A percentile compares a stretch with the other conserved stretches of the same genome.
phyloP scores from a whole-genome alignment of 1,140 invertebrate species.

The Copidosoma floridanum region DNA sequence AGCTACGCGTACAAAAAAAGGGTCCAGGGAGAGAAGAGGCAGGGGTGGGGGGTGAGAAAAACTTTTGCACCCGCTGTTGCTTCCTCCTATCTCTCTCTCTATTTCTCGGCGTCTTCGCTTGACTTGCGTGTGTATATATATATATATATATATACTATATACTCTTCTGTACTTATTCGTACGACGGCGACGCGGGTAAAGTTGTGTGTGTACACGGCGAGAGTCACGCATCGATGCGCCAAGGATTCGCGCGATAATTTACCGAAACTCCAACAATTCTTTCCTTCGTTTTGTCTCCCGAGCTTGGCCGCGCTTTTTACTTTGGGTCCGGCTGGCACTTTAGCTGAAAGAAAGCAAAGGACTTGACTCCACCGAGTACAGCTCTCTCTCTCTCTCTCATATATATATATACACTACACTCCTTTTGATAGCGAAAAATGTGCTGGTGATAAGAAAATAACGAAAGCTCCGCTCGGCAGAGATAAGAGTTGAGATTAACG shows the following conservation, averaged over 20 bases:
- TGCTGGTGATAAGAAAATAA: no score
- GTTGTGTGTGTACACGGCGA: no score
- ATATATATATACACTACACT: no score
- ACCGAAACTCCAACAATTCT: constrained; percentile 4
- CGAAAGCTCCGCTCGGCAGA: no score
- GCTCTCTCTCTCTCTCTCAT: not conserved
- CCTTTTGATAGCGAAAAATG: no score
- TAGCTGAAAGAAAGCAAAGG: no score
- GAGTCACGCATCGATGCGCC: not conserved
- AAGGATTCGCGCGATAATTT: constrained; percentile 7
- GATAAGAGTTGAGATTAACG: no score
- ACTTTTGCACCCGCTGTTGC: not conserved
- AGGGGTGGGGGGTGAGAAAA: constrained; percentile 2
- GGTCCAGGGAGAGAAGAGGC: not conserved
- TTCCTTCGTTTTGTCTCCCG: no score
- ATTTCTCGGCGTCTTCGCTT: not conserved
- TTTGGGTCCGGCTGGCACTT: not conserved
- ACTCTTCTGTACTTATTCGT: no score
- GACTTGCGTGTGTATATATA: not conserved
- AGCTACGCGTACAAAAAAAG: no score
- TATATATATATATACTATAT: not conserved
- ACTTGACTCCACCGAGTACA: no score
- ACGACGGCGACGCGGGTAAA: no score
- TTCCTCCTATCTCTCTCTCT: not conserved
- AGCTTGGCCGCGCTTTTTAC: not conserved